These are phyloP conservation scores for Eurypyga helias DNA, from an alignment of 2,113 vertebrate species.

Conservation along the genomic window DNA sequence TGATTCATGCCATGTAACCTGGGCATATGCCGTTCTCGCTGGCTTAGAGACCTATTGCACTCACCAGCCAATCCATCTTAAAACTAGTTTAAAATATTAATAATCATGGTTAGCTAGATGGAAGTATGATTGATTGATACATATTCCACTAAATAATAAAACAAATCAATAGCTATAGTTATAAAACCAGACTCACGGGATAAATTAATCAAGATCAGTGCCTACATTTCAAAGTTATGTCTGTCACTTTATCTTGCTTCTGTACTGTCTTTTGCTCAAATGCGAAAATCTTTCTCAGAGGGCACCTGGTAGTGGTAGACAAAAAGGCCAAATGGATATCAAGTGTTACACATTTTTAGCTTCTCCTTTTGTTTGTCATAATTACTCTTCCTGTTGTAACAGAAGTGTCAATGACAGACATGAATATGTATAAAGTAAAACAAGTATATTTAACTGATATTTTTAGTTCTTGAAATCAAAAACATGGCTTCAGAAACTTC, in stretches of 20 bases:
- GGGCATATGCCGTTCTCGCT: background rate
- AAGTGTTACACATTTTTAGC: background rate
- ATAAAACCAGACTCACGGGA: conserved; percentile 27
- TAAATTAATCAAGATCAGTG: conserved; percentile 38
- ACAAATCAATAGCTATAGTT: conserved; percentile 31
- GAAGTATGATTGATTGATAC: conserved; percentile 50
- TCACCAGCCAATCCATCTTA: conserved; percentile 22
- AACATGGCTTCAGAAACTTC: background rate
- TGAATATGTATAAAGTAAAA: background rate
- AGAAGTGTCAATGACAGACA: background rate
- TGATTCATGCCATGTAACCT: conserved; percentile 11
- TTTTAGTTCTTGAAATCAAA: background rate
- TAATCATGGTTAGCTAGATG: conserved; percentile 39
- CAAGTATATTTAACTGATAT: background rate
- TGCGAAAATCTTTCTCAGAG: background rate
- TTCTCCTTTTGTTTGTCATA: background rate
- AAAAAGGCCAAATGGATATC: background rate
- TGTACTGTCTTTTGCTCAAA: background rate
- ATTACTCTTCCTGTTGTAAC: background rate
- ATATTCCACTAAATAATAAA: conserved; percentile 57
- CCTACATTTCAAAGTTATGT: background rate
- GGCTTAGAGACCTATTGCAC: background rate
- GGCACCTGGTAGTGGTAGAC: background rate
- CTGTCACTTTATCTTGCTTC: background rate
- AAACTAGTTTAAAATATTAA: conserved; percentile 59